Conservation (phyloP, 1,140 invertebrate genomes). For the Eueides isabella region DNA sequence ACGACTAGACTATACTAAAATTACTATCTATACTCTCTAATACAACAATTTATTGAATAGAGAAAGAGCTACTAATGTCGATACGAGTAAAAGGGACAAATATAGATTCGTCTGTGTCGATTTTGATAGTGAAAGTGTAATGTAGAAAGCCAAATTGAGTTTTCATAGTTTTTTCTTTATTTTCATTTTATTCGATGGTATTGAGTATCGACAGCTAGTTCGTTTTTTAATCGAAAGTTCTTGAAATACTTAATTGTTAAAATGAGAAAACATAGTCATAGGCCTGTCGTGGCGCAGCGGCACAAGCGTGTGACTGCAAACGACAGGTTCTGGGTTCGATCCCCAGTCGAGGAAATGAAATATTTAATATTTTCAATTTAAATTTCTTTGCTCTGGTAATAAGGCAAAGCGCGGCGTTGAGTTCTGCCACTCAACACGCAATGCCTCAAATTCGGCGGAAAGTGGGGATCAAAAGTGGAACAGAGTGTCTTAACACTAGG, state of each 20-base stretch:
- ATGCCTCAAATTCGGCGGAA: too few relatives aligned
- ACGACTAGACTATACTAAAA: background rate
- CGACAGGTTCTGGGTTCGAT: too few relatives aligned
- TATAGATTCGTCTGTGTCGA: background rate
- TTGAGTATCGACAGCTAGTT: constrained; percentile 22
- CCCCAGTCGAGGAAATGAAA: too few relatives aligned
- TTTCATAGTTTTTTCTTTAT: constrained; percentile 21
- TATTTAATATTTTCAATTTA: too few relatives aligned
- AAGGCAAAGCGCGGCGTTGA: too few relatives aligned
- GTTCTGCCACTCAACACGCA: too few relatives aligned
- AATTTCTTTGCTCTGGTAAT: too few relatives aligned
- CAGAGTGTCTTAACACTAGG: too few relatives aligned
- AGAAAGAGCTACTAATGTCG: constrained; percentile 11
- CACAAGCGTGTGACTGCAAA: too few relatives aligned
- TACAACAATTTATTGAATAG: constrained; percentile 14
- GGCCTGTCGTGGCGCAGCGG: too few relatives aligned
- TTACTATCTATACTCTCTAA: background rate
- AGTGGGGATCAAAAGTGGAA: too few relatives aligned
- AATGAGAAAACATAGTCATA: too few relatives aligned
- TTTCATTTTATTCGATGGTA: constrained; percentile 17
- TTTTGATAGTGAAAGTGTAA: constrained; percentile 41
- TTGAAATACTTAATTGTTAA: background rate
- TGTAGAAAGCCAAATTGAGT: constrained; percentile 35
- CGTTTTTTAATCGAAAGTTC: constrained; percentile 3
- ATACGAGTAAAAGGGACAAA: constrained; percentile 23